Base-by-base conservation (phyloP, 2,797 vertebrate species). In the Xenentodon cancila region DNA sequence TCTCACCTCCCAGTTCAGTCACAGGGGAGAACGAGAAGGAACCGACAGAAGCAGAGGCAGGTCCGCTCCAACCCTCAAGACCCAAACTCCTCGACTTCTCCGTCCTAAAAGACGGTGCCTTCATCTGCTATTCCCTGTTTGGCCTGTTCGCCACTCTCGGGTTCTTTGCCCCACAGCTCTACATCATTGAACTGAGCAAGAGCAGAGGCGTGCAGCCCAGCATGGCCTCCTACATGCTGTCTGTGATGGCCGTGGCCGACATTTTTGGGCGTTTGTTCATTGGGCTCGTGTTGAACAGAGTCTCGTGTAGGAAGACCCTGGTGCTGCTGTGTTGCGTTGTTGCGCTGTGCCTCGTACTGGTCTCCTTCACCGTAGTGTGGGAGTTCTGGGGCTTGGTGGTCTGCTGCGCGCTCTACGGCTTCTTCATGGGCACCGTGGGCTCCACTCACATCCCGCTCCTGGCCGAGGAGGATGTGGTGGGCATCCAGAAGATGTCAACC, bases 61-160 rank as follows among this genome's bases (percentile, higher is more conserved):
- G 54, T 56, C 58, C 75, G 73, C 56, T 46, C 0, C 62, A 43
- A n/a, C 45, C 64, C 17, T 19, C 59, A 9, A 37, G 18, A 3
- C 32, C 73, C 45, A 92, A 84, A 37, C 85, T 96, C 20, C 58
- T 90, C 57, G 88, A 90, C 71, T 85, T 88, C 51, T 88, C 96
- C 0, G 85, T 97, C 77, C 88, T 99, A 59, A 94, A 71, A 73
- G 95, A 98, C 47, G 46, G 63, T 12, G 86, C 93, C 54, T 91
- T 91, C 47, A 80, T 91, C 57, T 90, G 93, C 61, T 99, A 99
- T 9, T 92, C 95, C 1, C 83, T 98, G 4, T 99, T 99, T 13
- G 97, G 97, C 27, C 93, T 99, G 19, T 98, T 99, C 0, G 96
- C 96, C 60, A 97, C 96, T 0, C 85, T 98, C 79, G 97, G 96